Evolutionary conservation across 2,113 vertebrate species (phyloP).

Genomic region (Aspidoscelis tigris): DNA sequence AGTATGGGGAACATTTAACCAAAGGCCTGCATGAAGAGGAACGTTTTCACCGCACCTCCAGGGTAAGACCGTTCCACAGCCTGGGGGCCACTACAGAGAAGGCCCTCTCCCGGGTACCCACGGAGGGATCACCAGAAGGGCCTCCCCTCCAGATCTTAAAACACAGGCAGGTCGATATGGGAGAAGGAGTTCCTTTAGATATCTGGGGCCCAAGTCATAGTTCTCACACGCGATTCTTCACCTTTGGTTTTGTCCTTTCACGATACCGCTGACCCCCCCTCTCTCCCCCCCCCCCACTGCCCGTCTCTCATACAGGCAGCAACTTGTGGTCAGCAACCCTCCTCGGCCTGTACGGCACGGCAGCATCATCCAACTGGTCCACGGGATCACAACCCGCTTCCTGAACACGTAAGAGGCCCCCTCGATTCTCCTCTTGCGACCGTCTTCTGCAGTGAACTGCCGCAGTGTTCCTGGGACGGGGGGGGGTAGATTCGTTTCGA

Average conservation of each 20-base stretch:
- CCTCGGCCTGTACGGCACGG: constrained; percentile 87
- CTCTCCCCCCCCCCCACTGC: background rate
- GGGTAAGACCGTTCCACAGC: background rate
- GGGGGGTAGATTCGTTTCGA: too few species aligned
- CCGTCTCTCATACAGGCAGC: constrained; percentile 79
- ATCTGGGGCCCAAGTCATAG: background rate
- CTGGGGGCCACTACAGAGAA: background rate
- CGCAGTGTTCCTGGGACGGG: too few species aligned
- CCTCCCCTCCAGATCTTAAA: too few species aligned
- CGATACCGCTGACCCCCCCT: constrained; percentile 11
- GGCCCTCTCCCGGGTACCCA: too few species aligned
- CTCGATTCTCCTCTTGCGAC: background rate
- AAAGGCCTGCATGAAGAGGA: too few species aligned
- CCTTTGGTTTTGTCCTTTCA: background rate
- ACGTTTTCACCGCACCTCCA: too few species aligned
- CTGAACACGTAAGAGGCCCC: constrained; percentile 90
- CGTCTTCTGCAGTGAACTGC: background rate
- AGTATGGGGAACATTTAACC: too few species aligned
- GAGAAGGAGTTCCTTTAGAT: background rate
- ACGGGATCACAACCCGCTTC: constrained; percentile 91
- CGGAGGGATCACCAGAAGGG: too few species aligned
- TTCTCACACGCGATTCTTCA: too few species aligned
- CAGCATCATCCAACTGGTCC: constrained; percentile 90
- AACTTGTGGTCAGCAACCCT: constrained; percentile 87
- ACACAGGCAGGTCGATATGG: too few species aligned